Evolutionary conservation across 2,113 vertebrate species (phyloP), one percentile per base, ranked within the genome.

Genomic region (Prunella himalayana): DNA sequence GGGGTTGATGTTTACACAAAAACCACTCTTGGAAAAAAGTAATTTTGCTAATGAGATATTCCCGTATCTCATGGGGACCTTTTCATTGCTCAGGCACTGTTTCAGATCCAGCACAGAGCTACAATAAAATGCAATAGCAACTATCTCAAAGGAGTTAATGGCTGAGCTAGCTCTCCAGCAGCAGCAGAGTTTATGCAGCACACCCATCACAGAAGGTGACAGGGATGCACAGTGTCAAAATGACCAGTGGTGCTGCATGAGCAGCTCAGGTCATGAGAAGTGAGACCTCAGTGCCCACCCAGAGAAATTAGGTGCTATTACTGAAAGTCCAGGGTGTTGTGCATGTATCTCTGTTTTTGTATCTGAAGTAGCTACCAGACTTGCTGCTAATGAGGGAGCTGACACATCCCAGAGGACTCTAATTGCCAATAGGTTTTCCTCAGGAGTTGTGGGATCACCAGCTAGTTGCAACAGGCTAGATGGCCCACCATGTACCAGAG

Each of bases 31-130:
- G 84, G 90, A 94, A 96, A 94, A 95, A 93, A 91, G 94, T 93
- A 95, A 97, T 96, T 97, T 97, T 85, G 54, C 45, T 96, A 97
- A 96, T 94, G 95, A 96, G 93, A 78, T 92, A 90, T 93, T 94
- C 82, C 64, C 44, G 1, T 75, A 64, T 95, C 86, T 97, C 94
- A 47, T 51, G 86, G 82, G 95, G 92, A 94, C 92, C 25, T 93
- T 90, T 94, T 96, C 82, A 94, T 75, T 88, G 82, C 72, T 93
- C 13, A 90, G 51, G 77, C 95, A 45, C 65, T 61, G 73, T 84
- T 91, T 96, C 64, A 86, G 37, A 88, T 84, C 64, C 76, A 71
- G 82, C 96, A 73, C 92, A 94, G 76, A 90, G 49, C 79, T 88
- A 60, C 63, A 86, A 86, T 91, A 82, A 90, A 93, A 93, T 45